These are phyloP conservation scores for Gallinago paraguaiae DNA, from an alignment of 2,113 vertebrate genomes.

Conservation along the genomic window DNA sequence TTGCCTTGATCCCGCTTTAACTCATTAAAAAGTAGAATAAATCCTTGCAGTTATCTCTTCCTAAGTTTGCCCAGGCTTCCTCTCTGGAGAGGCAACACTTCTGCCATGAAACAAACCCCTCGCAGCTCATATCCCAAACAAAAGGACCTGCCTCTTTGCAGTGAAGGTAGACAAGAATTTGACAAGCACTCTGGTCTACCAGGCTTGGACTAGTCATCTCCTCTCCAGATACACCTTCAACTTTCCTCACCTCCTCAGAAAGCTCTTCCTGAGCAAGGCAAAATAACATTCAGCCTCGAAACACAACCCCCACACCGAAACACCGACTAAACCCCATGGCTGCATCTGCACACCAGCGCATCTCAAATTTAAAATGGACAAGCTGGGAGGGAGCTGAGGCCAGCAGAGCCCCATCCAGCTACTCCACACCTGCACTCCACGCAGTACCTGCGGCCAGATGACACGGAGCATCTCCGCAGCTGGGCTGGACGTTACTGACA, in stretches of 20 bases:
- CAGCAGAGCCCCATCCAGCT: neutral
- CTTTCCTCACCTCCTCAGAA: neutral
- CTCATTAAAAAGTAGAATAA: neutral
- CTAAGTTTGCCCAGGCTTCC: neutral
- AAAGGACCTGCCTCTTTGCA: neutral
- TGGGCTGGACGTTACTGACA: slow-evolving; percentile 35
- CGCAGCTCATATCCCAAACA: neutral
- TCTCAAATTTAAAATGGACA: fast-evolving
- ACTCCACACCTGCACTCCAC: neutral
- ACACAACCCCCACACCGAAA: neutral
- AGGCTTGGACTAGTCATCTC: neutral
- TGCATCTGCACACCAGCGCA: neutral
- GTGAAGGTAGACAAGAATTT: neutral
- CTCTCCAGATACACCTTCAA: neutral
- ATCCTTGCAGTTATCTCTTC: neutral
- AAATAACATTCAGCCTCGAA: neutral
- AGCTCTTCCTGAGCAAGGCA: slow-evolving; percentile 18
- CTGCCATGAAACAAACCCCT: neutral
- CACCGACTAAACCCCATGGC: neutral
- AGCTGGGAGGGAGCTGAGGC: neutral
- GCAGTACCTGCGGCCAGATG: neutral
- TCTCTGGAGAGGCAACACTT: neutral
- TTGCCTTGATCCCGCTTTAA: neutral
- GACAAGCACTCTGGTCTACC: neutral
- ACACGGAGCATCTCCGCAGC: slow-evolving; percentile 1